These are phyloP conservation scores for Archivesica marissinica DNA, from an alignment of 1,140 invertebrate genomes.

Conservation along the genomic window DNA sequence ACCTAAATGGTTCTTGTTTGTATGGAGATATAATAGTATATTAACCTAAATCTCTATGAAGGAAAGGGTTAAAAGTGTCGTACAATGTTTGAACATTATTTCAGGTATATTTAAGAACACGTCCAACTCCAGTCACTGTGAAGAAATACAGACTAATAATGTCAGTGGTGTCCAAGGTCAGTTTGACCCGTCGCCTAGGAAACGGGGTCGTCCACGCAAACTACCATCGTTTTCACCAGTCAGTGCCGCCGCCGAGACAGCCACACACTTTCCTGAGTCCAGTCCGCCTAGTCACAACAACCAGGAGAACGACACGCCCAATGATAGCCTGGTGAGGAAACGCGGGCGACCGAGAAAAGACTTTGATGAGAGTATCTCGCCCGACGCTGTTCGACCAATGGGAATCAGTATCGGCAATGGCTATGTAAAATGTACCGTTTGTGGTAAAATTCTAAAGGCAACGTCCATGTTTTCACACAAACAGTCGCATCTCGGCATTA, in stretches of 20 bases:
- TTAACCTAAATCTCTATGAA: too few species aligned
- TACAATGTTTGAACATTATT: neutral
- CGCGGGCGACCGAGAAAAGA: conserved; percentile 49
- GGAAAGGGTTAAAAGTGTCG: too few species aligned
- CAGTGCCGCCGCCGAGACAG: neutral
- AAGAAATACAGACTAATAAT: neutral
- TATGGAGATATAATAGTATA: too few species aligned
- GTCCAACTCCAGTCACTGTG: neutral
- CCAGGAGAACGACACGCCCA: neutral
- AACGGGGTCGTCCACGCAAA: conserved; percentile 47
- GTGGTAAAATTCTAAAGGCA: conserved; percentile 53
- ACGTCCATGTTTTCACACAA: conserved; percentile 57
- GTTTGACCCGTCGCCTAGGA: conserved; percentile 14
- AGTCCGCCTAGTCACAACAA: conserved; percentile 9
- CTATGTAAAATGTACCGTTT: conserved; percentile 55
- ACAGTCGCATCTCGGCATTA: conserved; percentile 50
- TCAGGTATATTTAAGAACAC: conserved; percentile 27
- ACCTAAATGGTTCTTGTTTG: too few species aligned
- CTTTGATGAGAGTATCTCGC: conserved; percentile 23
- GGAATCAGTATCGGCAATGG: conserved; percentile 55
- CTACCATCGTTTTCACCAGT: neutral
- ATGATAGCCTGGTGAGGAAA: neutral
- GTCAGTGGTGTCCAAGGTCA: neutral
- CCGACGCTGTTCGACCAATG: conserved; percentile 32
- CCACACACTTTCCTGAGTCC: neutral